Percentiles rank a stretch among this genome's conserved stretches.
phyloP scores from a whole-genome alignment of 2,888 invertebrate species.

The Neria commutata region DNA sequence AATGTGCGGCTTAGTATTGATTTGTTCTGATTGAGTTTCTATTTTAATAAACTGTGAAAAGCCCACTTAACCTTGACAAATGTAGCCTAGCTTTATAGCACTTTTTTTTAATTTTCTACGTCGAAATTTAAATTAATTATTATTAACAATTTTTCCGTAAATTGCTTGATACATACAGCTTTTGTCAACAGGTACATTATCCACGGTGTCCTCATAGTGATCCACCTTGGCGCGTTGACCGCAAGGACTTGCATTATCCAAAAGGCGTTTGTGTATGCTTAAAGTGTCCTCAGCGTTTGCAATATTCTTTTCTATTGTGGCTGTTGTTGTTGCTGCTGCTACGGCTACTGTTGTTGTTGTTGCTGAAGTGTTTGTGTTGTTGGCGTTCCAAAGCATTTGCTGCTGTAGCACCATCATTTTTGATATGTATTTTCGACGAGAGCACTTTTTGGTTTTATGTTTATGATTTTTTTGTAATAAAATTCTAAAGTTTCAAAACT shows the following conservation, averaged over 20 bases:
- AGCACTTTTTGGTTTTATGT: conserved; percentile 2
- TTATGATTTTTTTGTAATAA: conserved; percentile 7
- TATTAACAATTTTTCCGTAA: too few species aligned
- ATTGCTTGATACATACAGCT: neutral
- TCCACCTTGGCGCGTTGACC: neutral
- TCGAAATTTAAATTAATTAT: too few species aligned
- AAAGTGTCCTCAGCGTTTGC: conserved; percentile 2
- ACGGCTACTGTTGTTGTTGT: too few species aligned
- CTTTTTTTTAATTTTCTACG: too few species aligned
- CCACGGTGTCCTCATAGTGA: conserved; percentile 2
- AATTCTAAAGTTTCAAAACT: neutral
- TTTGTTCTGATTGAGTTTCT: too few species aligned
- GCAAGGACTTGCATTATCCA: conserved; percentile 17
- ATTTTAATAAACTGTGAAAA: too few species aligned
- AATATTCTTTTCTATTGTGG: conserved; percentile 1
- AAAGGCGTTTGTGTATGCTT: conserved; percentile 15
- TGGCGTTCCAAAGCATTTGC: conserved; percentile 48
- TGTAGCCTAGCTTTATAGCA: too few species aligned
- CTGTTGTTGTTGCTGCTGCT: conserved; percentile 22
- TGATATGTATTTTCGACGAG: conserved; percentile 15
- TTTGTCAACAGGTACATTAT: neutral
- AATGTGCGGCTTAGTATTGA: too few species aligned
- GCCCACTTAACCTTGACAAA: too few species aligned
- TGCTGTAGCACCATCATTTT: conserved; percentile 54
- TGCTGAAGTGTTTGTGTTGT: conserved; percentile 15